Base-by-base conservation (phyloP, 2,113 vertebrate genomes). In the Chiloscyllium plagiosum region DNA sequence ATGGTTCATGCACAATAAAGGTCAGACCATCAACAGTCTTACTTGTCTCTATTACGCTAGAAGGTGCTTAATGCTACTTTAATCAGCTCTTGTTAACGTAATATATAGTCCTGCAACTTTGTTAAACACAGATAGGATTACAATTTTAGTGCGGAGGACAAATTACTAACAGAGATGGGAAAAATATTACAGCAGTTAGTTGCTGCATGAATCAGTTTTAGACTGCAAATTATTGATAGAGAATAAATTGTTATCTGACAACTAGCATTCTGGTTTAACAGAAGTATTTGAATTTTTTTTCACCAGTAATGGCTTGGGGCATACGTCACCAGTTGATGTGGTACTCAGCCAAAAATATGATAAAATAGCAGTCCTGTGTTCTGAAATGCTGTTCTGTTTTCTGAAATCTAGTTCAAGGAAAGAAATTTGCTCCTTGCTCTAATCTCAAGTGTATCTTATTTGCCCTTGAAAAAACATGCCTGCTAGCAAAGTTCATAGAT, bases 71-170 rank as follows among this genome's bases (percentile, higher is more conserved):
- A 69, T 65, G 22, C 70, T 72, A 52, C 24, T 50, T 95, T 95
- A 95, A 95, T 95, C 93, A 50, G 94, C 94, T 95, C 69, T 72
- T 72, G 94, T 95, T 95, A 95, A 52, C 69, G 66, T 72, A 72
- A 95, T 95, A 52, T 70, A 95, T 50, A 69, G 65, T 50, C 37
- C 70, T 42, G n/a, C 24, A 94, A 26, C 20, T 17, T 24, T 70
- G 66, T 70, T 94, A 50, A 94, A 95, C 94, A 26, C 66, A 95
- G 24, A 72, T 70, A 37, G 42, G 94, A 95, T 95, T 72, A 33
- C 42, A 93, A 8, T 26, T 50, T 95, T 22, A 33, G 42, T 95
- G 47, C 76, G 42, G 69, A 50, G 69, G 68, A 76, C 94, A 95
- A 95, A 29, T 47, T 29, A 37, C 68, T 26, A 29, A 47, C 42